Evolutionary conservation across 2,113 vertebrate species (phyloP), one percentile per base, ranked within the genome.

Genomic region (Hydropotes inermis): DNA sequence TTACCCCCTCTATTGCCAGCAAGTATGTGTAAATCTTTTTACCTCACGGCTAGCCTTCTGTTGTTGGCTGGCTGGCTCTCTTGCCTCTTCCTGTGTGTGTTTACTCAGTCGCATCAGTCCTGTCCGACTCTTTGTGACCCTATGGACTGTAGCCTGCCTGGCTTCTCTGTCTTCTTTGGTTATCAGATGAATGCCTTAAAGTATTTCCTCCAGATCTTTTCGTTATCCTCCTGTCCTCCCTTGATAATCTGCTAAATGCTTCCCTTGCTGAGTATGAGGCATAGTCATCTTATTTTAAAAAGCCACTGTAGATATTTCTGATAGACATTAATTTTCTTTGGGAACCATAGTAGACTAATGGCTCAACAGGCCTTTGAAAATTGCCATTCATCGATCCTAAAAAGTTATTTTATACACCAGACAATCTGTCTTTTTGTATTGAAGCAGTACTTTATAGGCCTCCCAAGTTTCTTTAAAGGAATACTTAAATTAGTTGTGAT

Each of bases 221-320:
- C 83, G 16, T 58, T 50, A 84, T 74, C 64, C 87, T 84, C 74
- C 14, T 52, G 33, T 28, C 50, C 23, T 23, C 86, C 30, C 21
- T 7, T 81, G 54, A 61, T 91, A 88, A 4, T 89, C 85, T 91
- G 33, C 61, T 85, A 82, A 98, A 85, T 96, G 36, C 47, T 95
- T 98, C 47, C 54, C 33, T 95, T 90, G 23, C 43, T 78, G 15
- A 89, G 45, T 57, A 54, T 70, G 33, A 15, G 6, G 4, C 67
- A n/a, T 4, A 86, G 52, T 67, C 17, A 45, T 85, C 52, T 78
- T 83, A 39, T 50, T 96, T 91, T 95, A n/a, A 88, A 39, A 94
- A 74, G 81, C 52, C 17, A 4, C 25, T 87, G 21, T 39, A 57
- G n/a, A 30, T 89, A 33, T 1, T 94, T 89, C 17, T 87, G 94